These are phyloP conservation scores for Trinorchestia longiramus DNA, from an alignment of 1,140 invertebrate genomes.

Conservation along the genomic window DNA sequence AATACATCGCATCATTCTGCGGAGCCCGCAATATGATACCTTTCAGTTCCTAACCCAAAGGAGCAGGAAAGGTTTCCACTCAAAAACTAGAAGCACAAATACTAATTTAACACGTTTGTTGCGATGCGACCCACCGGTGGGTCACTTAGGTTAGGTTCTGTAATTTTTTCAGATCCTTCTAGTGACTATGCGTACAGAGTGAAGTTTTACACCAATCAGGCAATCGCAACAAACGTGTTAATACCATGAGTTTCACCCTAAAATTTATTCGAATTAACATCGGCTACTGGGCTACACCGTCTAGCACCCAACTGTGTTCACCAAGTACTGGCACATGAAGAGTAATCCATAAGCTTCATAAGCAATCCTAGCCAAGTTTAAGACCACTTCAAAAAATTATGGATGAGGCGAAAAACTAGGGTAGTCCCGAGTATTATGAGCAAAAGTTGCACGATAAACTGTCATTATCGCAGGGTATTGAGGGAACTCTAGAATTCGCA, in stretches of 20 bases:
- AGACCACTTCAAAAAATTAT: not conserved
- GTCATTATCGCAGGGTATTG: not conserved
- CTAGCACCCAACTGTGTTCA: not conserved
- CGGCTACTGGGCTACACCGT: not conserved
- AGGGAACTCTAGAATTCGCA: not conserved
- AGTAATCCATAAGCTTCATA: not conserved
- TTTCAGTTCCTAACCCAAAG: not conserved
- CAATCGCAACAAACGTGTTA: too few relatives aligned
- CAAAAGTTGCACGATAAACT: conserved; percentile 24
- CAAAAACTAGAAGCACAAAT: not conserved
- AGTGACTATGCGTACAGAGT: too few relatives aligned
- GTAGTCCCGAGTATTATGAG: not conserved
- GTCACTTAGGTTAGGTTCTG: too few relatives aligned
- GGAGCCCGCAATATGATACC: too few relatives aligned
- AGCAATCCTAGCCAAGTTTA: not conserved
- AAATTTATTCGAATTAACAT: not conserved
- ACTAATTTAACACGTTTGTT: not conserved
- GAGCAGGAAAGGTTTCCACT: not conserved
- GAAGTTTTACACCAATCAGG: too few relatives aligned
- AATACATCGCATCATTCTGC: too few relatives aligned
- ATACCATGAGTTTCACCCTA: not conserved
- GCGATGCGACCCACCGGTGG: too few relatives aligned
- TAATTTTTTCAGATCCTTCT: too few relatives aligned
- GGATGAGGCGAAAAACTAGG: not conserved
- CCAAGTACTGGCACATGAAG: not conserved